Percentiles rank a stretch among this genome's conserved stretches.
These are phyloP conservation scores for Bos javanicus DNA, from an alignment of 2,113 vertebrate genomes.

Conservation along the genomic window DNA sequence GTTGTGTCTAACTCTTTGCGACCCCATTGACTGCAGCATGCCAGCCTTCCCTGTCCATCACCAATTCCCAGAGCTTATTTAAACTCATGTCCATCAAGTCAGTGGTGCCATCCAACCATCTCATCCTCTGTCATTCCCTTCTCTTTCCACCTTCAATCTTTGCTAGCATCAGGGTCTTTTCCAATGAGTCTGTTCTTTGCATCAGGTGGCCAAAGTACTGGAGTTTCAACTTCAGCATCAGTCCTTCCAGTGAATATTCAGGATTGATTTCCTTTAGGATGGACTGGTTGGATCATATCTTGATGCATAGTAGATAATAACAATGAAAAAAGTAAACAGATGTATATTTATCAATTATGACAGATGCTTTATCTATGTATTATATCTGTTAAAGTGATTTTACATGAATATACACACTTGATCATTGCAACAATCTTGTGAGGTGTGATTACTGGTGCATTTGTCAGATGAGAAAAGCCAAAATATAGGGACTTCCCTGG, in stretches of 20 bases:
- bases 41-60: neutral
- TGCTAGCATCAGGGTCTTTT: neutral
- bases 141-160: neutral
- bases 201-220: neutral
- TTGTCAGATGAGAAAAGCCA: neutral
- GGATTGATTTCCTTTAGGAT: neutral
- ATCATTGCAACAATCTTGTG: neutral
- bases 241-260: neutral
- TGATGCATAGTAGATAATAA: neutral
- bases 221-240: neutral
- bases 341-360: neutral
- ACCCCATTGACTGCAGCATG: neutral
- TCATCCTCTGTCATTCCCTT: neutral
- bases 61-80: neutral
- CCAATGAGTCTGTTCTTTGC: neutral
- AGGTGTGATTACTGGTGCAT: neutral
- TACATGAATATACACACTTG: neutral
- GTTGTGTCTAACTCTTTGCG: rapidly evolving
- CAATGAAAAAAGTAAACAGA: neutral
- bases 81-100: neutral
- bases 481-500: neutral
- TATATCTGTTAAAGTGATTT: neutral
- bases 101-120: neutral
- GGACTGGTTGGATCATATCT: neutral
- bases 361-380: neutral